phyloP scores from a whole-genome alignment of 2,797 vertebrate species.

The Hippocampus kuda region DNA sequence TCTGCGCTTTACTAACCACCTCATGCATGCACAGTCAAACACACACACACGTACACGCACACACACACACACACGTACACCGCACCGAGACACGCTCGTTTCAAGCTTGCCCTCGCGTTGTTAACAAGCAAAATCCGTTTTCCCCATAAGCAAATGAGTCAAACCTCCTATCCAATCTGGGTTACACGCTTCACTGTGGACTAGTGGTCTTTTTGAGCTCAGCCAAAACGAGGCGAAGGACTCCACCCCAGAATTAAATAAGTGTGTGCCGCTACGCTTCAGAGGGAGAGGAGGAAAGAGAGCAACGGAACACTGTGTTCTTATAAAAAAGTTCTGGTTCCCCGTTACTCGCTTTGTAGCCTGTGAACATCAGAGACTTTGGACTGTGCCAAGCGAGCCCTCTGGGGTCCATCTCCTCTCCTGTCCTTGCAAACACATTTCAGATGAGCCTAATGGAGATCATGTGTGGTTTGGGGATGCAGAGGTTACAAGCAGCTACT shows the following conservation, averaged over 20 bases:
- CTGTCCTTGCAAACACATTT: slow-evolving; percentile 67
- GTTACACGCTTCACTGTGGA: slow-evolving; percentile 75
- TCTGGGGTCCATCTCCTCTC: slow-evolving; percentile 60
- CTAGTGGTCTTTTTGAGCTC: slow-evolving; percentile 65
- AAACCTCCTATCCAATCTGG: slow-evolving; percentile 63
- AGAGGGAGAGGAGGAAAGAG: slow-evolving; percentile 30
- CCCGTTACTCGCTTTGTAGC: slow-evolving; percentile 48
- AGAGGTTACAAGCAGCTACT: slow-evolving; percentile 54
- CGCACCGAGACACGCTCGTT: slow-evolving; percentile 12
- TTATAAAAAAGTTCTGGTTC: slow-evolving; percentile 56
- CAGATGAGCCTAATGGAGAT: slow-evolving; percentile 68
- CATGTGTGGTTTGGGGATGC: slow-evolving; percentile 59
- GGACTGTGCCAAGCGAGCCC: slow-evolving; percentile 53
- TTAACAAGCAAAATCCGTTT: slow-evolving; percentile 70
- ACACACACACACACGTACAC: slow-evolving; percentile 9
- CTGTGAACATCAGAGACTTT: slow-evolving; percentile 58
- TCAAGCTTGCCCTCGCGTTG: slow-evolving; percentile 51
- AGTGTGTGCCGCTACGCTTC: slow-evolving; percentile 32
- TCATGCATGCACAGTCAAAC: slow-evolving; percentile 24
- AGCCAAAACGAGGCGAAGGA: slow-evolving; percentile 31
- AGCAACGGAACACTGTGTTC: slow-evolving; percentile 59
- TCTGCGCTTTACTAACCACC: slow-evolving; percentile 51
- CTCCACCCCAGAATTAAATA: slow-evolving; percentile 40
- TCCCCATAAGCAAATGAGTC: slow-evolving; percentile 65
- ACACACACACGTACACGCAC: slow-evolving; percentile 3